These are phyloP conservation scores for Triplophysa tibetana DNA, from an alignment of 2,113 vertebrate species.

Conservation along the genomic window DNA sequence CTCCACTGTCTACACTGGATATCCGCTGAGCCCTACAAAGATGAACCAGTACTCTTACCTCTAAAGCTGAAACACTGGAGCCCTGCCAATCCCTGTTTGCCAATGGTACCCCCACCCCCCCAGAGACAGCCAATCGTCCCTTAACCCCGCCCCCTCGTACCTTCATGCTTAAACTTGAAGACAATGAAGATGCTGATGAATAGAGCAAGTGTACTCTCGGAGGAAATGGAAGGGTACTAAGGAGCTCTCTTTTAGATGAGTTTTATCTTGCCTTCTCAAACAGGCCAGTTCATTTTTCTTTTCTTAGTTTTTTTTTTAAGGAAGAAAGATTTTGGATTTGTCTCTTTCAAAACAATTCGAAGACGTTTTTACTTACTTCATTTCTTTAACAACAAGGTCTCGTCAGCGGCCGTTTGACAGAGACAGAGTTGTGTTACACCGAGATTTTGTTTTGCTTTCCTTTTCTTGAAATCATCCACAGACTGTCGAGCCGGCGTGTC, in stretches of 20 bases:
- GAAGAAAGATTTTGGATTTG: conserved; percentile 35
- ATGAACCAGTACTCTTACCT: conserved; percentile 99
- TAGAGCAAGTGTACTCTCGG: conserved; percentile 54
- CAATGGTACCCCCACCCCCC: conserved; percentile 37
- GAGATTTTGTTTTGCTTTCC: conserved; percentile 56
- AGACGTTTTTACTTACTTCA: conserved; percentile 44
- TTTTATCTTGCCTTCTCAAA: conserved; percentile 51
- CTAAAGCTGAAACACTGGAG: conserved; percentile 82
- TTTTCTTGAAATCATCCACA: conserved; percentile 59
- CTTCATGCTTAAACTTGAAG: conserved; percentile 75
- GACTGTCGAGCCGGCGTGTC: conserved; percentile 69
- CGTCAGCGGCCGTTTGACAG: conserved; percentile 46
- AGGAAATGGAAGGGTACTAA: conserved; percentile 60
- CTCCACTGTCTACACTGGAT: conserved; percentile 99
- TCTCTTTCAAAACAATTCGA: conserved; percentile 3
- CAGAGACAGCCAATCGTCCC: conserved; percentile 56
- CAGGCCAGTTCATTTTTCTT: conserved; percentile 66
- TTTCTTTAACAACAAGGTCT: conserved; percentile 59
- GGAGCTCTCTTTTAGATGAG: conserved; percentile 50
- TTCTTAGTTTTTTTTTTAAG: neutral
- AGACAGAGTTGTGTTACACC: conserved; percentile 49
- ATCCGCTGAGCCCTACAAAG: conserved; percentile 98
- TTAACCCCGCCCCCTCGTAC: conserved; percentile 60
- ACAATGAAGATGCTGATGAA: conserved; percentile 65
- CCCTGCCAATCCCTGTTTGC: conserved; percentile 63